Evolutionary conservation across 2,113 vertebrate species (phyloP).

Genomic region (Vulpes vulpes): DNA sequence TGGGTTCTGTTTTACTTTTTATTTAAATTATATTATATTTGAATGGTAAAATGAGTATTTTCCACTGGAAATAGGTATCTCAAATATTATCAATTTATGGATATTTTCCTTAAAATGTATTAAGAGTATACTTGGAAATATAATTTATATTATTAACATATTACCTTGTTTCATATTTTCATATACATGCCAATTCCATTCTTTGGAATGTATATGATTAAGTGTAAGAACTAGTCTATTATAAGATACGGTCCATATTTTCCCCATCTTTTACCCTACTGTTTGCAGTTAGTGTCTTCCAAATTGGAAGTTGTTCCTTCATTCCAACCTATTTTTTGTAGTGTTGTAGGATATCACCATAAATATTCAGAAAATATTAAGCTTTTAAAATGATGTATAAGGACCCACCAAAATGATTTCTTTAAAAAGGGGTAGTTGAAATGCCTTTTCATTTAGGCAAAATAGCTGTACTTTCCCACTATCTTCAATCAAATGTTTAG

Average conservation of each 20-base stretch:
- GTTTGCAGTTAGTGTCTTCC: background rate
- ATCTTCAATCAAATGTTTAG: background rate
- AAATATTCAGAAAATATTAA: background rate
- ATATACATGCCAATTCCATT: background rate
- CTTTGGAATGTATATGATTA: background rate
- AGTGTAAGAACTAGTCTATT: background rate
- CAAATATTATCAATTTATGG: slow-evolving; percentile 25
- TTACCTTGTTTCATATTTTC: slow-evolving; percentile 11
- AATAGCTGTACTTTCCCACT: background rate
- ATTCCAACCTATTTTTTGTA: background rate
- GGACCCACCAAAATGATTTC: background rate
- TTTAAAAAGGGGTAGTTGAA: background rate
- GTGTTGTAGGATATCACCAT: background rate
- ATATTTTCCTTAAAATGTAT: slow-evolving; percentile 20
- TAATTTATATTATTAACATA: background rate
- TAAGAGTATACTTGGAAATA: background rate
- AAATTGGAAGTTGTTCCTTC: background rate
- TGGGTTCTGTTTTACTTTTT: slow-evolving; percentile 42
- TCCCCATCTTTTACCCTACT: background rate
- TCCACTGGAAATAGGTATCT: background rate
- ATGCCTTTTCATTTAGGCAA: background rate
- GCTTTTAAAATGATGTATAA: background rate
- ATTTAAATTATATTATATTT: slow-evolving; percentile 56
- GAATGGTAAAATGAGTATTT: slow-evolving; percentile 11
- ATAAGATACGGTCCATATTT: background rate